phyloP scores from a whole-genome alignment of 2,888 invertebrate species.

The Vesta saturnalis region DNA sequence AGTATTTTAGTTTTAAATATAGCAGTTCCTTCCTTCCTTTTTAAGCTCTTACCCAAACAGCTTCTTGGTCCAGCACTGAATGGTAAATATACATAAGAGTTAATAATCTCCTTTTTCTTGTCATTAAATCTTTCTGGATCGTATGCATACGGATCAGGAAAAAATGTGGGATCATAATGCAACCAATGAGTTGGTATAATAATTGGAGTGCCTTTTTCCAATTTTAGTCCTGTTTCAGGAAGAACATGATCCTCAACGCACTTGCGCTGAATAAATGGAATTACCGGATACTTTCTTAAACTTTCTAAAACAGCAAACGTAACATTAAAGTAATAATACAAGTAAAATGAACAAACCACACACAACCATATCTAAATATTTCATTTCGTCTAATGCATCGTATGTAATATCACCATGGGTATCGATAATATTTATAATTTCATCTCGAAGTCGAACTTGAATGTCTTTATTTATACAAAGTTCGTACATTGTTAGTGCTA shows the following conservation, averaged over 20 bases:
- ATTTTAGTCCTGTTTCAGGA: not conserved
- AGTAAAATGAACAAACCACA: constrained; percentile 52
- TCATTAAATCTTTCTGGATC: constrained; percentile 8
- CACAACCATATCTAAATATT: constrained; percentile 64
- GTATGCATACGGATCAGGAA: not conserved
- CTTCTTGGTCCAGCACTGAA: not conserved
- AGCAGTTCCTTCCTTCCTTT: not conserved
- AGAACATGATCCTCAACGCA: not conserved
- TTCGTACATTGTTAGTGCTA: constrained; percentile 62
- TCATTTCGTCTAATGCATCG: constrained; percentile 63
- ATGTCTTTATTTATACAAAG: constrained; percentile 61
- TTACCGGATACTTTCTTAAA: not conserved
- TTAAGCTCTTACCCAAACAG: not conserved
- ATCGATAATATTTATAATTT: constrained; percentile 56
- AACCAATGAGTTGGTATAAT: constrained; percentile 6
- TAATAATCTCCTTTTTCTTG: not conserved
- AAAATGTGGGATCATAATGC: not conserved
- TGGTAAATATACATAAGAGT: not conserved
- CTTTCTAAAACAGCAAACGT: not conserved
- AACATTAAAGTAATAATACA: not conserved
- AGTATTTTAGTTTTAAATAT: no score
- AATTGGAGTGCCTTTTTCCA: not conserved
- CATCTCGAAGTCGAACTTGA: constrained; percentile 62
- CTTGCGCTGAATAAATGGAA: constrained; percentile 1
- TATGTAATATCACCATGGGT: constrained; percentile 59